Conservation (phyloP, 2,113 vertebrate genomes). For the Equus quagga region DNA sequence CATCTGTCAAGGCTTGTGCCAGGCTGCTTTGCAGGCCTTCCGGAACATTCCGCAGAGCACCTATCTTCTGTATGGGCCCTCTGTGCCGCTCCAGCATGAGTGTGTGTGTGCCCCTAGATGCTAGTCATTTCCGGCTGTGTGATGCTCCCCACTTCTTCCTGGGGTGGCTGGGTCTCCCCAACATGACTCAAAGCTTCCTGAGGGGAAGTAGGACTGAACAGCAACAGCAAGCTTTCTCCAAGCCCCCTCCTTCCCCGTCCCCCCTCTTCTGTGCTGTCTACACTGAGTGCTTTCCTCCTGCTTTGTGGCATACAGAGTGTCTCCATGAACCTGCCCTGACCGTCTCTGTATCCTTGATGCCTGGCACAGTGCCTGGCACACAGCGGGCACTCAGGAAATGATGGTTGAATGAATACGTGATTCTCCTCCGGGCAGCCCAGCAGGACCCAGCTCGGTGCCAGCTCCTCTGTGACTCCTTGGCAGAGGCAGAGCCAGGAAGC, state of each 20-base stretch:
- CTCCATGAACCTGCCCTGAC: background rate
- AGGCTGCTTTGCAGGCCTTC: background rate
- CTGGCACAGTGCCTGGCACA: background rate
- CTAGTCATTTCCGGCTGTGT: background rate
- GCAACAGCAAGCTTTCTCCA: background rate
- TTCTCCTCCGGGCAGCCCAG: background rate
- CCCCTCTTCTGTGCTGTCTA: background rate
- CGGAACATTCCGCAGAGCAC: background rate
- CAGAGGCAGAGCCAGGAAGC: background rate
- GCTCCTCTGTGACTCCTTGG: background rate
- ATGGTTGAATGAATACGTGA: background rate
- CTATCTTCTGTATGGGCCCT: background rate
- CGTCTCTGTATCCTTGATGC: background rate
- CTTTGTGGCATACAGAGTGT: background rate
- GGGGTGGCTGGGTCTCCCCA: background rate
- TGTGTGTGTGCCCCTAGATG: background rate
- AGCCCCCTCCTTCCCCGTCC: background rate
- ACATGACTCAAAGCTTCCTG: background rate
- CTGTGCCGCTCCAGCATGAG: rapidly evolving
- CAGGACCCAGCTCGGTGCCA: background rate
- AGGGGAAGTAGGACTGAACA: background rate
- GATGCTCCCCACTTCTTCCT: background rate
- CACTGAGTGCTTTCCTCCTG: background rate
- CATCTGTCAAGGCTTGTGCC: background rate
- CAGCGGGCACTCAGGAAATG: background rate